Evolutionary conservation across 2,888 invertebrate genomes (phyloP).

Genomic region (Orgyia antiqua): DNA sequence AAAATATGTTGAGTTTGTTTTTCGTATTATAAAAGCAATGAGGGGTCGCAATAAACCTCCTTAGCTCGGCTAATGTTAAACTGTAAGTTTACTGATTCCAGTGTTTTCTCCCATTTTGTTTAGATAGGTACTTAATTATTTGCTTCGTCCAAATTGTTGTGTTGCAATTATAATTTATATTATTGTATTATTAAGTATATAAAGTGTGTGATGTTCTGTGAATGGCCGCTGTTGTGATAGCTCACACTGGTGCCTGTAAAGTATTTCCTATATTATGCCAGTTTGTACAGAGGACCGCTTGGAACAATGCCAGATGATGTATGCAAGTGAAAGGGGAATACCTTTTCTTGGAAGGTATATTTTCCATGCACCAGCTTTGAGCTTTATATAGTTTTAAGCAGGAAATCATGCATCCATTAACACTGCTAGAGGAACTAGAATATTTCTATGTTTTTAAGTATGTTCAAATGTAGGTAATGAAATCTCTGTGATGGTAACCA

Average conservation of each 20-base stretch:
- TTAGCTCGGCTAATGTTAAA: no score
- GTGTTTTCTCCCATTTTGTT: no score
- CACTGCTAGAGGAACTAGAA: slow-evolving; percentile 62
- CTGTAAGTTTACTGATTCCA: no score
- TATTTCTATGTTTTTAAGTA: slow-evolving; percentile 65
- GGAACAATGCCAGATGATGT: slow-evolving; percentile 68
- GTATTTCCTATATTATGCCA: slow-evolving; percentile 54
- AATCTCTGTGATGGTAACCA: slow-evolving; percentile 73
- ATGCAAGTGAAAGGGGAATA: slow-evolving; percentile 58
- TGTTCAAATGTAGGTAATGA: slow-evolving; percentile 59
- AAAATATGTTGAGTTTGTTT: no score
- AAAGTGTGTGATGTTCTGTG: slow-evolving; percentile 4
- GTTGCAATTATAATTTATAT: no score
- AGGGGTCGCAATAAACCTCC: no score
- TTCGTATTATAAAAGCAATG: no score
- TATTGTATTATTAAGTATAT: no score
- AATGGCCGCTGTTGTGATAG: slow-evolving; percentile 16
- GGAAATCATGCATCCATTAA: slow-evolving; percentile 64
- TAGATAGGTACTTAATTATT: no score
- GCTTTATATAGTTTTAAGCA: slow-evolving; percentile 57
- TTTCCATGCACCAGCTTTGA: slow-evolving; percentile 59
- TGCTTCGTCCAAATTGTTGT: no score
- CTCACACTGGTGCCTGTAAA: slow-evolving; percentile 58
- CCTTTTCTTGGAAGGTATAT: slow-evolving; percentile 52
- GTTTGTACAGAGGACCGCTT: slow-evolving; percentile 67